Conservation (phyloP, 2,797 vertebrate species). For the Platalea minor region DNA sequence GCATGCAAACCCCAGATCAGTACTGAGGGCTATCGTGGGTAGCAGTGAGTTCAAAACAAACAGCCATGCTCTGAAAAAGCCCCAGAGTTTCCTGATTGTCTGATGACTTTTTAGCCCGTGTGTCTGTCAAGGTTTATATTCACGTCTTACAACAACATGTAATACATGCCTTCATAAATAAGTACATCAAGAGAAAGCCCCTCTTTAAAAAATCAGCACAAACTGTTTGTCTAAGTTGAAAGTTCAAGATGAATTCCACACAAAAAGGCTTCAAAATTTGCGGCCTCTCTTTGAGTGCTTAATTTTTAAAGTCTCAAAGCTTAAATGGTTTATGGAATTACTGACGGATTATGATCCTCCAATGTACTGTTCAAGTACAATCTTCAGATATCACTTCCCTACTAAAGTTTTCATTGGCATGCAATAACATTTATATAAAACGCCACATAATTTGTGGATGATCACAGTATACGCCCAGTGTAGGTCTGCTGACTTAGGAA, state of each 20-base stretch:
- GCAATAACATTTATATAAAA: conserved; percentile 30
- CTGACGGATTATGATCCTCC: neutral
- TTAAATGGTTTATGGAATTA: neutral
- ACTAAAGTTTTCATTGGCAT: neutral
- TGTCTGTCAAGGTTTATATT: neutral
- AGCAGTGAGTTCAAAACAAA: neutral
- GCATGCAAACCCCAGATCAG: neutral
- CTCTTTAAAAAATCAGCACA: neutral
- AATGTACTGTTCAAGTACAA: neutral
- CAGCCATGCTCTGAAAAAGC: neutral
- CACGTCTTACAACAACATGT: neutral
- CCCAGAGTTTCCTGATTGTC: neutral
- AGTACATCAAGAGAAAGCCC: neutral
- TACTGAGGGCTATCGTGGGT: neutral
- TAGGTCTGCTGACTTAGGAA: neutral
- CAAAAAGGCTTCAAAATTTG: conserved; percentile 1
- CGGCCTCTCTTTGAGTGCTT: neutral
- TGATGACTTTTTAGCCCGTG: neutral
- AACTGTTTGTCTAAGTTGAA: neutral
- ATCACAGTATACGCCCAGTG: neutral
- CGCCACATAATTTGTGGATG: conserved; percentile 20
- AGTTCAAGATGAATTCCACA: neutral
- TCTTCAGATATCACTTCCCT: neutral
- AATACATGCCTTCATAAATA: neutral
- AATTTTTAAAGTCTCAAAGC: neutral